These are phyloP conservation scores for Tauraco erythrolophus DNA, from an alignment of 2,113 vertebrate species.

Conservation along the genomic window DNA sequence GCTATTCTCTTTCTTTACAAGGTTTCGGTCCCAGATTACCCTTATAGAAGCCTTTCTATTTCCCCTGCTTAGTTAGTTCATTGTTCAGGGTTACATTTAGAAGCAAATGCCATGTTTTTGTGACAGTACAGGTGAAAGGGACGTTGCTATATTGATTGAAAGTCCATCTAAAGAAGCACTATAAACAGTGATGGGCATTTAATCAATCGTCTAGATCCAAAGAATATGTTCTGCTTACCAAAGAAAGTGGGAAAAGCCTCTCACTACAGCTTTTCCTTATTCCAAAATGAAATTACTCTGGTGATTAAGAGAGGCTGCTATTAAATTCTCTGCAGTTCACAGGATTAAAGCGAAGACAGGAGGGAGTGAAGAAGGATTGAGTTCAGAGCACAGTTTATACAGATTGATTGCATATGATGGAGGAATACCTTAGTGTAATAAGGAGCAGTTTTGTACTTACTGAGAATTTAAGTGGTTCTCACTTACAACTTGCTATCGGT, in stretches of 20 bases:
- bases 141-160: background rate
- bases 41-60: background rate
- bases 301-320: background rate
- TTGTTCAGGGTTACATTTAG: slow-evolving; percentile 12
- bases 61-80: background rate
- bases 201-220: slow-evolving; percentile 2
- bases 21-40: background rate
- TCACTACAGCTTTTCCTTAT: background rate
- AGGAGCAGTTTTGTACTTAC: background rate
- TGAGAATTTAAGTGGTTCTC: background rate
- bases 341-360: background rate
- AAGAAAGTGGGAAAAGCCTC: background rate
- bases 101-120: slow-evolving; percentile 10
- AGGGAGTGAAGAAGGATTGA: background rate
- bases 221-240: background rate
- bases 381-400: background rate
- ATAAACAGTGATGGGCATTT: background rate
- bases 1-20: background rate
- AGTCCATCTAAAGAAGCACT: slow-evolving; percentile 1
- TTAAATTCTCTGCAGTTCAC: background rate
- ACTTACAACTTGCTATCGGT: background rate
- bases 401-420: background rate
- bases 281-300: background rate
- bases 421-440: background rate
- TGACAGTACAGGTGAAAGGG: background rate